phyloP scores from a whole-genome alignment of 2,113 vertebrate species.

The Lagopus muta region DNA sequence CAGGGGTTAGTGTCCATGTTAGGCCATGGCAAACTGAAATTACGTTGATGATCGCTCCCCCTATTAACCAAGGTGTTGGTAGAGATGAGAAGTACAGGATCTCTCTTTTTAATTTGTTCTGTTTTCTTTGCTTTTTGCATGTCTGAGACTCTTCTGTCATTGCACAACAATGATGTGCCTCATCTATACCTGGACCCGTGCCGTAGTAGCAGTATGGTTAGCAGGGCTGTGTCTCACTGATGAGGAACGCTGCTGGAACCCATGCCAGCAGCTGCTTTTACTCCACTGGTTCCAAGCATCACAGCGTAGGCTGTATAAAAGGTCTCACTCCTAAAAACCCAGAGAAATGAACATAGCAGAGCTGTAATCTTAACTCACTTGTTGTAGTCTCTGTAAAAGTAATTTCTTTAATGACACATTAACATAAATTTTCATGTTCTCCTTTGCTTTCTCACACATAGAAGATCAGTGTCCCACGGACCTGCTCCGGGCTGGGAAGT shows the following conservation, averaged over 20 bases:
- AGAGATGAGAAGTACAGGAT: not conserved
- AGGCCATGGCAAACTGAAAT: not conserved
- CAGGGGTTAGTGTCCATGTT: not conserved
- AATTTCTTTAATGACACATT: not conserved
- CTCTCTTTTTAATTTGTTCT: not conserved
- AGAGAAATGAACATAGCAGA: not conserved
- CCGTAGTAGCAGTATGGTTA: not conserved
- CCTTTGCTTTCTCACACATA: not conserved
- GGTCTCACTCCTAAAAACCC: not conserved
- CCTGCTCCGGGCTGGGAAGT: accelerated
- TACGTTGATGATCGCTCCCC: accelerated
- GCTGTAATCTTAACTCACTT: not conserved
- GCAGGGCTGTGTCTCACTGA: not conserved
- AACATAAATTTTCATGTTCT: not conserved
- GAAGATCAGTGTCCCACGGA: not conserved
- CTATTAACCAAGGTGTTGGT: not conserved
- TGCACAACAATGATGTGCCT: not conserved
- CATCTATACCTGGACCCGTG: accelerated
- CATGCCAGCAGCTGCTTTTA: not conserved
- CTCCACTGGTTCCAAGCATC: not conserved
- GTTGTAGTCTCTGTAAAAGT: not conserved
- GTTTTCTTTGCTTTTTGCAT: not conserved
- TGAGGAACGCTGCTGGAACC: not conserved
- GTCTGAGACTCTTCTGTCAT: not conserved
- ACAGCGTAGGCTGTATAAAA: not conserved